Evolutionary conservation across 2,888 invertebrate species (phyloP), one percentile per base, ranked within the genome.

Genomic region (Piscicola geometra): DNA sequence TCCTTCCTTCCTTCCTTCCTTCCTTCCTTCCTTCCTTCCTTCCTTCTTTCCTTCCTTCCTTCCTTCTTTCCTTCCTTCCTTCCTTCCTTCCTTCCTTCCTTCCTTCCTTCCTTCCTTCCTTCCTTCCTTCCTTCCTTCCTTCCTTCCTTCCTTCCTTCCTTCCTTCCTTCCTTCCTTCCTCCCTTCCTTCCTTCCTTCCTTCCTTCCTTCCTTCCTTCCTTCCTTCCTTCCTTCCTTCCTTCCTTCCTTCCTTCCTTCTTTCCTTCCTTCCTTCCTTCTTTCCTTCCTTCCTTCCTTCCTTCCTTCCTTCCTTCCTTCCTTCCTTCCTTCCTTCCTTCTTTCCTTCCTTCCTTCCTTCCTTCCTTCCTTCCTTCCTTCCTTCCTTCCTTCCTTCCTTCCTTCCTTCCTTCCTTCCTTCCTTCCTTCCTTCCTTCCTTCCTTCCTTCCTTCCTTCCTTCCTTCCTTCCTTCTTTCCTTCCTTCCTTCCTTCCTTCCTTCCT

Each of bases 371-470:
- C 78, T 71, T 79, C 76, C 79, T 77, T 79, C 79, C 77, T 56
- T 56, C 21, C 25, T 25, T 25, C 60, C 21, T 25, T 56, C 60
- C 21, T 56, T 56, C 60, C 25, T 25, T 56, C n/a, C 25, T 25
- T 56, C 5, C 25, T 25, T 18, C n/a, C n/a, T 76, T 76, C 76
- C 76, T 76, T 76, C 76, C 76, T 76, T 76, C 76, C 76, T 76
- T 76, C 77, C 71, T 76, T 75, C 68, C 75, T 75, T 50, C 76
- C 75, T 36, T 70, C 70, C 77, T 79, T 79, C 75, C 78, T 78
- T 78, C 77, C 78, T 78, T 76, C 78, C 76, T 78, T 78, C 77
- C 78, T 78, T 78, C 77, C 78, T 71, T 79, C 76, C 79, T 77
- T 79, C 25, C 21, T 25, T 56, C 60, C 21, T 56, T 56, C 60